These are phyloP conservation scores for Corella eumyota DNA, from an alignment of 23 tunicate species.

Conservation along the genomic window DNA sequence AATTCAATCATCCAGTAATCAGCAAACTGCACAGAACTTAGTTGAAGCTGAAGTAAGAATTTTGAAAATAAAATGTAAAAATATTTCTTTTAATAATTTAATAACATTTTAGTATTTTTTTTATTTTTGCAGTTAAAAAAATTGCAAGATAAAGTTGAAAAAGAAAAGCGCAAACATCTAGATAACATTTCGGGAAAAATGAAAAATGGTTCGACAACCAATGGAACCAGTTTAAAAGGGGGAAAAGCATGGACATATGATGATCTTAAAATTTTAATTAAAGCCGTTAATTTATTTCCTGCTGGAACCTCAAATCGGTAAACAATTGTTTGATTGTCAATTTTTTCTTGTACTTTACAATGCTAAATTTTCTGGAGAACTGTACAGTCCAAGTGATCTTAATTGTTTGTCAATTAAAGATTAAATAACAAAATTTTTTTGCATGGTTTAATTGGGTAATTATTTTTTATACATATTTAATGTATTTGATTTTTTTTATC, in stretches of 20 bases:
- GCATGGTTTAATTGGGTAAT: neutral
- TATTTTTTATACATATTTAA: neutral
- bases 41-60: constrained; percentile 5
- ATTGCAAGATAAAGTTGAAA: constrained; percentile 39
- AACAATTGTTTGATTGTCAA: neutral
- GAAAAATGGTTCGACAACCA: constrained; percentile 7
- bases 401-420: neutral
- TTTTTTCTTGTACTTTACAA: neutral
- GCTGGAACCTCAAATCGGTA: constrained; percentile 79
- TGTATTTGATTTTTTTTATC: neutral
- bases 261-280: constrained; percentile 67
- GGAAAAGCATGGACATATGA: constrained; percentile 54
- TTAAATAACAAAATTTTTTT: neutral
- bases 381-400: too few species aligned
- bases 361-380: too few species aligned
- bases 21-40: constrained; percentile 4
- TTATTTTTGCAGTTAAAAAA: constrained; percentile 17
- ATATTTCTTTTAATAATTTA: neutral
- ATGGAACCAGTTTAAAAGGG: constrained; percentile 8
- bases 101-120: neutral
- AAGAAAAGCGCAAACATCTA: constrained; percentile 55
- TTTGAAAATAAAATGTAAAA: too few species aligned
- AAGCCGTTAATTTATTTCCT: constrained; percentile 78
- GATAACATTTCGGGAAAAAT: constrained; percentile 12
- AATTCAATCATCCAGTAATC: constrained; percentile 10